Evolutionary conservation across 92 coral and sea anemone genomes (phyloP), one percentile per base, ranked within the genome.

Genomic region (Plumapathes pennacea): DNA sequence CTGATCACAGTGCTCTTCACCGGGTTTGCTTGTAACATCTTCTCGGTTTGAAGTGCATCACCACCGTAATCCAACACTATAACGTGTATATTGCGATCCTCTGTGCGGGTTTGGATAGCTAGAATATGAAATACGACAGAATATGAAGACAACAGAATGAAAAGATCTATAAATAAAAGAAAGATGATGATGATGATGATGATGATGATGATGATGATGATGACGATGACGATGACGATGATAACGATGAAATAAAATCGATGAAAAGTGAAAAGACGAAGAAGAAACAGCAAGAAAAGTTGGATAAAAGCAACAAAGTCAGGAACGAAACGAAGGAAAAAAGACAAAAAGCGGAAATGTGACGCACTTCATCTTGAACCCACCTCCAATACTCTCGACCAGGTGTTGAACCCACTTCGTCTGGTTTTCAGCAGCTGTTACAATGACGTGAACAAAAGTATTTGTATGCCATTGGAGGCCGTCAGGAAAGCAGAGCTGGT

Each of bases 381-480:
- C 48, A 69, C 77, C 77, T 45, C 57, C 77, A 1, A 69, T 33
- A 29, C 30, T 56, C 10, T 56, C 62, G 10, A 69, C 34, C 22
- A 69, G 30, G 25, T 42, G 53, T 6, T 19, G 19, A 1, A 67
- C 67, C 77, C 66, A 69, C 11, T 57, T 55, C 45, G 27, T 11
- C 40, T 56, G 66, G 19, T 25, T 25, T 21, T 57, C 46, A 0
- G 31, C 12, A 19, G 57, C 37, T 18, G 49, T 17, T 10, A 69
- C 50, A 45, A 69, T 9, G 29, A 69, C 57, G n/a, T 57, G 56
- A 1, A 69, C 34, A n/a, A 28, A 29, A 10, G 56, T 31, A 1
- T 11, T 24, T 0, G 46, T n/a, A 3, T 21, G 24, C 77, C 66
- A 67, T 7, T 10, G 18, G 14, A 56, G 62, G 17, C 51, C 72